Base-by-base conservation (phyloP, 2,113 vertebrate species). In the Callithrix jacchus region DNA sequence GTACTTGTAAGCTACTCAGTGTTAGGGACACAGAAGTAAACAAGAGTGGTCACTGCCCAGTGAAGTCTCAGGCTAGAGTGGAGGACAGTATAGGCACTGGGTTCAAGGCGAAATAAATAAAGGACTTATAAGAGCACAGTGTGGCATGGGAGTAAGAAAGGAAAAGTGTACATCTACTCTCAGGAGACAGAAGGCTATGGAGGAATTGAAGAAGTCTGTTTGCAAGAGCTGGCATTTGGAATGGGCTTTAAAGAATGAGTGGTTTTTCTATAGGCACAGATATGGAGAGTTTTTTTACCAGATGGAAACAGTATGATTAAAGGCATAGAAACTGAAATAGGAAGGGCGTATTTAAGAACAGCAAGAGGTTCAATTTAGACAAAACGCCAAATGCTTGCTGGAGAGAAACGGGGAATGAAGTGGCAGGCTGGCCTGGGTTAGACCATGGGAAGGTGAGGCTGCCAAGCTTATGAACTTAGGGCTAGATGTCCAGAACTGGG, bases 261-360 rank as follows among this genome's bases (percentile, higher is more conserved):
- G 17, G 3, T 42, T 92, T 76, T 95, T 73, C 66, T 77, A 1
- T 0, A 56, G 61, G 74, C 49, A 30, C 23, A 71, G 14, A 66
- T 37, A n/a, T 25, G 56, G 32, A 25, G 58, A 70, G 32, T 90
- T 76, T 89, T 20, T 96, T 70, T 49, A 82, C 45, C 56, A 92
- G 58, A 32, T 66, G 80, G 58, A 95, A 66, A 77, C 30, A 54
- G 45, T 85, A 16, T 52, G 52, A 71, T 45, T 54, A 30, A 84
- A 82, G 37, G 37, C 45, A 61, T 21, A 25, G 23, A 71, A 25
- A 87, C 17, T 88, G 9, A 8, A 85, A 21, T 52, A 73, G 27
- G 27, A 93, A 93, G 37, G 20, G 7, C 0, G 0, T 68, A 30
- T 47, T 80, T 87, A 92, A 70, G 80, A 92, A 52, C 2, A 58